Evolutionary conservation across 2,888 invertebrate species (phyloP).

Genomic region (Incurvaria masculella): DNA sequence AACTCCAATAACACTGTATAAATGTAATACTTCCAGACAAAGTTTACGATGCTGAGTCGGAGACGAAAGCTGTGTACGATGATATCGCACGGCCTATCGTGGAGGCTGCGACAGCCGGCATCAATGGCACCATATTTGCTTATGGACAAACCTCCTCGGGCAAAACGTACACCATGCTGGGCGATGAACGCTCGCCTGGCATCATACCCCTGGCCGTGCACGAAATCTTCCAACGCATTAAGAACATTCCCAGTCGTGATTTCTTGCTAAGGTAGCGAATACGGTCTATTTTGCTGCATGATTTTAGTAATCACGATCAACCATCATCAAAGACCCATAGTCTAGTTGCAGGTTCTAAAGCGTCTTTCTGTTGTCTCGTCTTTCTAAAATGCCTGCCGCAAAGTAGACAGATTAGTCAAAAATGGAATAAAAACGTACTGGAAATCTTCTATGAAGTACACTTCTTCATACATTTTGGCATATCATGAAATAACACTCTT

Average conservation of each 20-base stretch:
- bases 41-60: conserved; percentile 60
- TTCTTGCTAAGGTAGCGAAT: conserved; percentile 64
- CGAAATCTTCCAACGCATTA: conserved; percentile 66
- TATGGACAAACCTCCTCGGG: conserved; percentile 92
- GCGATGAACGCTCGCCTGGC: conserved; percentile 64
- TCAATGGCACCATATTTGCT: conserved; percentile 87
- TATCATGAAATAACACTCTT: no score
- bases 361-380: no score
- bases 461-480: no score
- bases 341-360: no score
- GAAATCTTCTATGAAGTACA: no score
- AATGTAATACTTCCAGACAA: conserved; percentile 74
- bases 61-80: conserved; percentile 63
- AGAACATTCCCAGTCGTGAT: conserved; percentile 60
- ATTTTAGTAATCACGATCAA: no score
- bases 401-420: no score
- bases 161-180: conserved; percentile 84
- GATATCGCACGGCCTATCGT: conserved; percentile 69
- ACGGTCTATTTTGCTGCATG: not conserved
- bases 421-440: no score
- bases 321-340: no score
- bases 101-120: conserved; percentile 66
- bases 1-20: no score
- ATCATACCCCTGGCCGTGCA: conserved; percentile 71
- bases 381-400: no score